Percentiles rank a stretch among this genome's conserved stretches.
Conservation (phyloP, 1,140 invertebrate genomes). For the Drosophila azteca region DNA sequence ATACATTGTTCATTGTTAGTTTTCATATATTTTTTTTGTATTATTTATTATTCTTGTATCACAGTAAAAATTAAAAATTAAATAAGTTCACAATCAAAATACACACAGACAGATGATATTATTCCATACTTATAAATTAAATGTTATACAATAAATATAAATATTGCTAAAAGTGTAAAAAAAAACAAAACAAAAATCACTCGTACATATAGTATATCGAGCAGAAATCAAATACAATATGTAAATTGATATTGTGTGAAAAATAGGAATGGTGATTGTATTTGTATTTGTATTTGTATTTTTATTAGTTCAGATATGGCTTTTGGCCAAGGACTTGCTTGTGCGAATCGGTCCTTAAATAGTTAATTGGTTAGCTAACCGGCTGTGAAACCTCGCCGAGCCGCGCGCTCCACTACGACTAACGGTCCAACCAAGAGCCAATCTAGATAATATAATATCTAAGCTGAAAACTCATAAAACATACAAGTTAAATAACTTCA, state of each 20-base stretch:
- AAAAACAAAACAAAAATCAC: slow-evolving; percentile 50
- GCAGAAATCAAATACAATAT: slow-evolving; percentile 7
- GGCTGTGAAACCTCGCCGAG: slow-evolving; percentile 27
- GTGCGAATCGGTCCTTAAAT: slow-evolving; percentile 44
- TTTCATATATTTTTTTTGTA: background rate
- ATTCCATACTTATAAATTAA: slow-evolving; percentile 72
- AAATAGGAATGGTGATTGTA: slow-evolving; percentile 68
- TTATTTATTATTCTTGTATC: slow-evolving; percentile 69
- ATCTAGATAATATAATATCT: slow-evolving; percentile 4
- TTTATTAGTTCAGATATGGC: slow-evolving; percentile 43
- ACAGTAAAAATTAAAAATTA: slow-evolving; percentile 80
- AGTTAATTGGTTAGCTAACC: slow-evolving; percentile 30
- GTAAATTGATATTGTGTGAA: slow-evolving; percentile 36
- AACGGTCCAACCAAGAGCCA: slow-evolving; percentile 44
- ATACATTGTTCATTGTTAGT: no score
- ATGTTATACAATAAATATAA: slow-evolving; percentile 60
- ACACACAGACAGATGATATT: slow-evolving; percentile 66
- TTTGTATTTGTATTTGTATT: slow-evolving; percentile 49
- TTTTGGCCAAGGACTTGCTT: slow-evolving; percentile 31
- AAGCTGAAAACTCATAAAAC: slow-evolving; percentile 1
- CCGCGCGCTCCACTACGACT: slow-evolving; percentile 30
- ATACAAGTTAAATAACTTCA: background rate
- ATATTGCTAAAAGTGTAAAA: slow-evolving; percentile 58
- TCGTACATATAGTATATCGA: no score
- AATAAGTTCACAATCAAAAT: slow-evolving; percentile 77